Evolutionary conservation across 1,140 invertebrate species (phyloP), one percentile per base, ranked within the genome.

Genomic region (Cyclina sinensis): DNA sequence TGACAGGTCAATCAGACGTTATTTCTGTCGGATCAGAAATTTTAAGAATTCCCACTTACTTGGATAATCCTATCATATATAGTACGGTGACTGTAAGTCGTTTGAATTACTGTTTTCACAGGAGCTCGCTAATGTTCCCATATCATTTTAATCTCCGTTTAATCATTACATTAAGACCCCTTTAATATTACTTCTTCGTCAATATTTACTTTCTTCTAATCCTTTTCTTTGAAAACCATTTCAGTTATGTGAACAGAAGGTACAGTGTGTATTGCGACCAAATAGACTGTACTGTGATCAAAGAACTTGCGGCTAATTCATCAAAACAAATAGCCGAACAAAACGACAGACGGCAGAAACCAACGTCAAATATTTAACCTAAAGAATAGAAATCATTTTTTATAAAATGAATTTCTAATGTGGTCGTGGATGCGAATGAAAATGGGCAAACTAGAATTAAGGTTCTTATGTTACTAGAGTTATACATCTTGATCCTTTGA

Each of bases 31-130:
- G 57, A 62, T 62, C 24, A 62, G 57, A 62, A 0, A 24, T 7
- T 4, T 62, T 62, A 27, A 27, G 57, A 62, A 27, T 62, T 62
- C n/a, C 57, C 57, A 62, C 57, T 62, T 4, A 27, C 57, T 24
- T 62, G 9, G 57, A 62, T 78, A 78, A 78, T 78, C 48, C 46
- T 51, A 51, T 54, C 54, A 78, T 24, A 78, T n/a, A 54, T 16
- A n/a, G n/a, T 16, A 51, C 27, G 21, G 24, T 54, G 21, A 51
- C 48, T 54, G 14, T 37, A 46, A 0, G 74, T 54, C 48, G 24
- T 35, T 18, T 35, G 48, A 76, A 78, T 78, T 78, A 48, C 74
- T 78, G 21, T 78, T 78, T 78, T 78, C 74, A 35, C 74, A 78
- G 24, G 48, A 48, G 32, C 46, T 35, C 74, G 74, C 54, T 78